These are phyloP conservation scores for Nomada ferruginata DNA, from an alignment of 2,888 invertebrate species.

Conservation along the genomic window DNA sequence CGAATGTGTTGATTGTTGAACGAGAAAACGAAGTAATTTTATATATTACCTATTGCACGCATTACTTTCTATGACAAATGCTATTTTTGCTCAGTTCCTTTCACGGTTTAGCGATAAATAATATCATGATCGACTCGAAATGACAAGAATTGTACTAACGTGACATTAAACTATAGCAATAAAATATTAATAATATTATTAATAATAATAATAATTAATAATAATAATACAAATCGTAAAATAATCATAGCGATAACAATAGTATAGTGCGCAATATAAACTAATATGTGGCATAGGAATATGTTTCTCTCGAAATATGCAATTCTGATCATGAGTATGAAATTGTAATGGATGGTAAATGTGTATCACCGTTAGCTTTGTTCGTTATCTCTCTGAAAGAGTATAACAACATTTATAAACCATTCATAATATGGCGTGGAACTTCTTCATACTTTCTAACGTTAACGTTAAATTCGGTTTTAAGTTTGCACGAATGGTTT, in stretches of 20 bases:
- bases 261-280: slow-evolving; percentile 60
- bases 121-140: slow-evolving; percentile 51
- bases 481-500: slow-evolving; percentile 21
- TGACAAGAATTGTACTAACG: slow-evolving; percentile 63
- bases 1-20: not conserved
- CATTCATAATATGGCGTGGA: slow-evolving; percentile 38
- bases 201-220: slow-evolving; percentile 61
- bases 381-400: slow-evolving; percentile 10
- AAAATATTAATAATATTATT: slow-evolving; percentile 63
- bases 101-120: slow-evolving; percentile 42
- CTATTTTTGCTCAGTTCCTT: slow-evolving; percentile 27
- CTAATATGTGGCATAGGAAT: slow-evolving; percentile 69
- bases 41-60: too few species aligned
- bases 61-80: slow-evolving; percentile 26
- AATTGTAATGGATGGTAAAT: slow-evolving; percentile 47
- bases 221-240: slow-evolving; percentile 65
- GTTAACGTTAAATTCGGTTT: slow-evolving; percentile 26
- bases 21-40: not conserved
- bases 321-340: slow-evolving; percentile 56
- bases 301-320: slow-evolving; percentile 59
- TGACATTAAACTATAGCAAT: slow-evolving; percentile 64
- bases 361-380: slow-evolving; percentile 41
- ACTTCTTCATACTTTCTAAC: slow-evolving; percentile 16
- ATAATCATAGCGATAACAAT: slow-evolving; percentile 63
- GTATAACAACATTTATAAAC: slow-evolving; percentile 19